A percentile compares a stretch with the other conserved stretches of the same genome.
Evolutionary conservation across 2,797 vertebrate genomes (phyloP).

Genomic region (Melanotaenia nigrans): DNA sequence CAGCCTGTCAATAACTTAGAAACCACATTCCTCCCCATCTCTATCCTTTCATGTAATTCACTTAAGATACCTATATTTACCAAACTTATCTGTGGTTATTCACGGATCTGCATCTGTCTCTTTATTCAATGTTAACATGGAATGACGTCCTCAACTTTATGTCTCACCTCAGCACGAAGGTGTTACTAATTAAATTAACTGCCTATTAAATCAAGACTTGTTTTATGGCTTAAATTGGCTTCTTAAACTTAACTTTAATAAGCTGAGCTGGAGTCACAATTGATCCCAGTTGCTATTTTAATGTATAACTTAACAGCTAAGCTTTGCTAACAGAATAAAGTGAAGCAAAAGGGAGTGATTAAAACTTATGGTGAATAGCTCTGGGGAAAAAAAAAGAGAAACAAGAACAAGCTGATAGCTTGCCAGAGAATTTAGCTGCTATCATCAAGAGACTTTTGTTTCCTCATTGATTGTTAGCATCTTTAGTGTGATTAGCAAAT

Average conservation of each 20-base stretch:
- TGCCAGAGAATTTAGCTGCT: conserved; percentile 47
- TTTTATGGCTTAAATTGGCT: conserved; percentile 11
- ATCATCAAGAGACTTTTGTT: conserved; percentile 42
- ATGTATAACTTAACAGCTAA: conserved; percentile 11
- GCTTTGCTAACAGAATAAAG: conserved; percentile 13
- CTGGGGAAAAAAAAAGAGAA: conserved; percentile 27
- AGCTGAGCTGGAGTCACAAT: conserved; percentile 3
- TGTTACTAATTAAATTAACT: conserved; percentile 5
- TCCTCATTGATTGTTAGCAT: conserved; percentile 51
- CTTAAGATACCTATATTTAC: conserved; percentile 35
- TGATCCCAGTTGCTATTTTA: conserved; percentile 31
- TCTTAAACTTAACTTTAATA: conserved; percentile 5
- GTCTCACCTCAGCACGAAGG: not conserved
- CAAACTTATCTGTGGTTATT: conserved; percentile 29
- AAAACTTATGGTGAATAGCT: conserved; percentile 21
- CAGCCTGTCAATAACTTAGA: conserved; percentile 48
- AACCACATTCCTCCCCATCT: conserved; percentile 51
- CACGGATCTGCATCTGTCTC: conserved; percentile 13
- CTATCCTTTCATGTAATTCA: conserved; percentile 45
- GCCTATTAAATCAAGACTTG: conserved; percentile 4
- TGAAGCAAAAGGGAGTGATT: conserved; percentile 22
- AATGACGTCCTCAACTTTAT: conserved; percentile 11
- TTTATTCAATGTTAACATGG: conserved; percentile 29
- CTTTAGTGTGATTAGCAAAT: conserved; percentile 68
- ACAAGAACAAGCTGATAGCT: conserved; percentile 51